Conservation (phyloP, 2,113 vertebrate genomes). For the Natator depressus region DNA sequence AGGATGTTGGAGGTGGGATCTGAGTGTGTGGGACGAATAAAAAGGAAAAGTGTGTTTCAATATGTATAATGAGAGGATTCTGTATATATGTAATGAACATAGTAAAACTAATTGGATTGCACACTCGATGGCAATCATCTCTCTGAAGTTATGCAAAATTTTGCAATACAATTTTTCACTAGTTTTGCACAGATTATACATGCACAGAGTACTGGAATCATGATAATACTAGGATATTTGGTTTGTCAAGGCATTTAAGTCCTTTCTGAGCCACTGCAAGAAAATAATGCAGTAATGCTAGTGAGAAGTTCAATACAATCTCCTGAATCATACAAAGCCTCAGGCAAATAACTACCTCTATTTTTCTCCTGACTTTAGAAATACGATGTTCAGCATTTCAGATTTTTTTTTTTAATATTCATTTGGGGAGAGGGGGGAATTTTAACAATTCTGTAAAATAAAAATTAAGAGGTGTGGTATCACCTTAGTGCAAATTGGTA, state of each 20-base stretch:
- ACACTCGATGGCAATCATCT: not conserved
- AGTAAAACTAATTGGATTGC: not conserved
- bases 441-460: not conserved
- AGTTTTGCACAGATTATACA: not conserved
- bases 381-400: not conserved
- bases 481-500: not conserved
- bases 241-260: not conserved
- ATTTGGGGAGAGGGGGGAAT: not conserved
- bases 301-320: not conserved
- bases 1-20: not conserved
- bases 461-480: not conserved
- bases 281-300: rapidly evolving
- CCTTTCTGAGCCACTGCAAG: not conserved
- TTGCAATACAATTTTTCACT: not conserved
- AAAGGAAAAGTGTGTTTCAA: not conserved
- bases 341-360: not conserved
- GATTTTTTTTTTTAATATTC: not conserved
- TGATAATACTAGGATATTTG: not conserved
- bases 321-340: not conserved
- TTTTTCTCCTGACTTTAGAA: not conserved
- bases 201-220: not conserved
- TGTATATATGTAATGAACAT: not conserved
- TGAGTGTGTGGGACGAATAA: too few species aligned
- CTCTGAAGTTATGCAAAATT: not conserved
- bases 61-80: too few species aligned